These are phyloP conservation scores for Thysanoteuthis rhombus DNA, from an alignment of 2,888 invertebrate species.

Conservation along the genomic window DNA sequence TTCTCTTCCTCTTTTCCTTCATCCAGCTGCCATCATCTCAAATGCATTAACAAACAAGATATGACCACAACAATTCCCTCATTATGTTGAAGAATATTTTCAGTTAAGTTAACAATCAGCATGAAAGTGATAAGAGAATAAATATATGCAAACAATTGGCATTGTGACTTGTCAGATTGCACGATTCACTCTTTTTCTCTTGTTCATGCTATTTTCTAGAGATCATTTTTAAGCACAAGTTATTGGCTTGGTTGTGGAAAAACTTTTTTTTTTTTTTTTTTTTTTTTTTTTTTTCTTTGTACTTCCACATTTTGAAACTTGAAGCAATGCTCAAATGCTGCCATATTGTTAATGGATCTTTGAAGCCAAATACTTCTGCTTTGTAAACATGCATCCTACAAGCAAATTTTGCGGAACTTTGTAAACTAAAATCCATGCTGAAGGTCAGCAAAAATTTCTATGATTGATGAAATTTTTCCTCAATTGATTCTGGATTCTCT, in stretches of 20 bases:
- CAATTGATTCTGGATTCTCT: too few relatives aligned
- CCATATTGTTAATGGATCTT: too few relatives aligned
- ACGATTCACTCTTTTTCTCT: background rate
- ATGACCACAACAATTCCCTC: conserved; percentile 20
- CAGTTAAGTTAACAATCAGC: conserved; percentile 29
- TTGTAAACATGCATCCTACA: too few relatives aligned
- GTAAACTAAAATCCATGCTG: too few relatives aligned
- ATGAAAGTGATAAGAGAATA: conserved; percentile 32
- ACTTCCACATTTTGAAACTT: too few relatives aligned
- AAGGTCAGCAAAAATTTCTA: too few relatives aligned
- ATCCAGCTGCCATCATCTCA: conserved; percentile 12
- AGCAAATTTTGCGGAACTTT: too few relatives aligned
- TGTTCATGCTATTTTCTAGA: background rate
- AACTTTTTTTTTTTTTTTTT: background rate
- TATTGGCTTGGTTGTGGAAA: background rate
- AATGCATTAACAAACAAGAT: conserved; percentile 17
- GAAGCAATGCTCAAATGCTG: too few relatives aligned
- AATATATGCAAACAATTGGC: conserved; percentile 27
- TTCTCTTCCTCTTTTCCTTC: background rate
- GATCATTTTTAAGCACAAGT: background rate
- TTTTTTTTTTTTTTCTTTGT: too few relatives aligned
- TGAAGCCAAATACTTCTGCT: too few relatives aligned
- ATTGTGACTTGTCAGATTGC: background rate
- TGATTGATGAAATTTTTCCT: too few relatives aligned
- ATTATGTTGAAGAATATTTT: conserved; percentile 30